Percentiles rank a stretch among this genome's conserved stretches.
phyloP scores from a whole-genome alignment of 2,888 invertebrate genomes.

The Pseudanteris insignis region DNA sequence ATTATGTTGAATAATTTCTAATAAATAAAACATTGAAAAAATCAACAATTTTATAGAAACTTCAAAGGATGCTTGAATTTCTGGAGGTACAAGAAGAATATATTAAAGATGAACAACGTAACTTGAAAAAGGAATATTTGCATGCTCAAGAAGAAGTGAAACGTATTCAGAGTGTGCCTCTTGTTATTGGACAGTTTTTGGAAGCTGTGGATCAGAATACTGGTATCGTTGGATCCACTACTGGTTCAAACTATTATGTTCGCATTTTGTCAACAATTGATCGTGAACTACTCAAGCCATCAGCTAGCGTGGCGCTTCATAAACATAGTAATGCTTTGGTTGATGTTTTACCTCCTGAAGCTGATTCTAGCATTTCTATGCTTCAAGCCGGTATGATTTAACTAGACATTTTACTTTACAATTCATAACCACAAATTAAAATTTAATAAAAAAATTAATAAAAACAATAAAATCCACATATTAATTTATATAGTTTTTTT shows the following conservation, averaged over 20 bases:
- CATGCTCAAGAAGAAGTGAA: slow-evolving; percentile 99
- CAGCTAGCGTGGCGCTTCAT: slow-evolving; percentile 97
- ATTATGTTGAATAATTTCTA: no score
- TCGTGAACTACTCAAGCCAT: slow-evolving; percentile 94
- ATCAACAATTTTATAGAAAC: slow-evolving; percentile 75
- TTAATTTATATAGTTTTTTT: no score
- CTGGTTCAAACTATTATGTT: slow-evolving; percentile 99
- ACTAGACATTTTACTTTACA: neutral
- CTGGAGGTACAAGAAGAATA: slow-evolving; percentile 99
- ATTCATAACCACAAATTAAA: no score
- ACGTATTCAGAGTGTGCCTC: slow-evolving; percentile 97
- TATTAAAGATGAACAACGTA: slow-evolving; percentile 98
- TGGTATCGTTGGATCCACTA: slow-evolving; percentile 98
- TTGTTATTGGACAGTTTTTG: slow-evolving; percentile 98
- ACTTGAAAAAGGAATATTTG: slow-evolving; percentile 97
- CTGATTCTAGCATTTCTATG: slow-evolving; percentile 99
- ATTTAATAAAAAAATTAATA: no score
- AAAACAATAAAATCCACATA: no score
- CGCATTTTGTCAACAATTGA: slow-evolving; percentile 98
- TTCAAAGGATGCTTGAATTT: slow-evolving; percentile 96
- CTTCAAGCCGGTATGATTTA: slow-evolving; percentile 83
- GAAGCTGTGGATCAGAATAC: slow-evolving; percentile 99
- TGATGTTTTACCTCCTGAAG: slow-evolving; percentile 98
- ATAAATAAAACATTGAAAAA: no score
- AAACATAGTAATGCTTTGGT: slow-evolving; percentile 99